Percentiles rank a stretch among this genome's conserved stretches.
phyloP scores from a whole-genome alignment of 2,113 vertebrate species.

The Riparia riparia region DNA sequence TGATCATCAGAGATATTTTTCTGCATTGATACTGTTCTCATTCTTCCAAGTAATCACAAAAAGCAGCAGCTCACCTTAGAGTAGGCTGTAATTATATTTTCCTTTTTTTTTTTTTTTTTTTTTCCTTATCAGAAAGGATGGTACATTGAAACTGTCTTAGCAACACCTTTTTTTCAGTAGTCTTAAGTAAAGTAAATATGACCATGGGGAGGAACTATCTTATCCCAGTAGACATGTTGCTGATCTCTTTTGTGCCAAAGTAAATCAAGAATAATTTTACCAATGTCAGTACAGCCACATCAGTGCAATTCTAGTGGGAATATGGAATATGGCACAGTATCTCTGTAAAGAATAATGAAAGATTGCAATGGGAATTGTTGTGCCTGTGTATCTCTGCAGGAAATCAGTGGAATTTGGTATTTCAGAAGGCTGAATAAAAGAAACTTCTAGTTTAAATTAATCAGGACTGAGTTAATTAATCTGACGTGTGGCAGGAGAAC shows the following conservation, averaged over 20 bases:
- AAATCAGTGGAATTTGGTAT: constrained; percentile 35
- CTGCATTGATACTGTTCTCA: background rate
- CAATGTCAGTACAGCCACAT: background rate
- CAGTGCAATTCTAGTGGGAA: constrained; percentile 17
- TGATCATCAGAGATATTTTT: background rate
- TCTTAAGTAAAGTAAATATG: constrained; percentile 35
- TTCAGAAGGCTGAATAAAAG: constrained; percentile 30
- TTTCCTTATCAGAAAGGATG: background rate
- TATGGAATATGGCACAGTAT: background rate
- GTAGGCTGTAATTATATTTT: background rate
- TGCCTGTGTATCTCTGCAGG: constrained; percentile 49
- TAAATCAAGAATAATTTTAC: constrained; percentile 50
- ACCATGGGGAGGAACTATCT: background rate
- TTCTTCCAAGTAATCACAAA: background rate
- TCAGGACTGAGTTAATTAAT: constrained; percentile 18
- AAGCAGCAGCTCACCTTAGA: background rate
- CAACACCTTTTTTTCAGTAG: background rate
- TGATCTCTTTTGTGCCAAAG: background rate
- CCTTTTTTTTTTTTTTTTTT: background rate
- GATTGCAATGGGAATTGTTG: constrained; percentile 45
- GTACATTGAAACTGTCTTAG: background rate
- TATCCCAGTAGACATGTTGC: background rate
- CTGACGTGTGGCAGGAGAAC: background rate
- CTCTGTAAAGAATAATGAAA: constrained; percentile 46
- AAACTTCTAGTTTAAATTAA: constrained; percentile 44